A percentile compares a stretch with the other conserved stretches of the same genome.
Conservation (phyloP, 2,113 vertebrate genomes). For the Ranitomeya variabilis region DNA sequence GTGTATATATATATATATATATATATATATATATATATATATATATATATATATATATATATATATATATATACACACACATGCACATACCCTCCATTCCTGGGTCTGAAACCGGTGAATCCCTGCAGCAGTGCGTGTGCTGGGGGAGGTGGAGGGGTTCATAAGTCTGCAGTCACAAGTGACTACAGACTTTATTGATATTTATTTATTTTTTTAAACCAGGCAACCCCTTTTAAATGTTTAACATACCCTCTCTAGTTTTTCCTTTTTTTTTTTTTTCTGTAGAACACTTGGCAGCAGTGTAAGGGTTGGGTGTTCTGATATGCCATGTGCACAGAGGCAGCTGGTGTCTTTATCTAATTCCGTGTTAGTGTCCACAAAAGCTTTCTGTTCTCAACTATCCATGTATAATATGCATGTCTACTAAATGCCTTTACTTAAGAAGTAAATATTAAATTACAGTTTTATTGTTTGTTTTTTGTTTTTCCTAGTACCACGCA, state of each 20-base stretch:
- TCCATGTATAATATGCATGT: background rate
- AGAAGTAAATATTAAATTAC: background rate
- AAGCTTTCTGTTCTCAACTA: background rate
- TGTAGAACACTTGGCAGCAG: background rate
- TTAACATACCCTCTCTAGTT: background rate
- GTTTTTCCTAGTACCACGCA: constrained; percentile 82
- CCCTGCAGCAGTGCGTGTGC: too few species aligned
- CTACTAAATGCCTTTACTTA: background rate
- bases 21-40: too few species aligned
- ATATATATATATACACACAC: too few species aligned
- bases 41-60: too few species aligned
- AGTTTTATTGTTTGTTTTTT: background rate
- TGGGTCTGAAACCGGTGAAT: too few species aligned
- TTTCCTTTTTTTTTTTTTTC: background rate
- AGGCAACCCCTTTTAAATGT: too few species aligned
- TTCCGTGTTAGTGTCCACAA: background rate
- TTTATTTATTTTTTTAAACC: too few species aligned
- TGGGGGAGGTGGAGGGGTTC: too few species aligned
- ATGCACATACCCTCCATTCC: too few species aligned
- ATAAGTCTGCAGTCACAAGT: too few species aligned
- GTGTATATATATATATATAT: too few species aligned
- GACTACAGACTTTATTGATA: too few species aligned
- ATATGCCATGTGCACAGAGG: background rate
- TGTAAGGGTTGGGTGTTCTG: background rate
- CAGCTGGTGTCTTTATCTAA: background rate